Percentiles rank a stretch among this genome's conserved stretches.
phyloP scores from a whole-genome alignment of 92 coral and sea anemone species.

The Epizoanthus fatuus region DNA sequence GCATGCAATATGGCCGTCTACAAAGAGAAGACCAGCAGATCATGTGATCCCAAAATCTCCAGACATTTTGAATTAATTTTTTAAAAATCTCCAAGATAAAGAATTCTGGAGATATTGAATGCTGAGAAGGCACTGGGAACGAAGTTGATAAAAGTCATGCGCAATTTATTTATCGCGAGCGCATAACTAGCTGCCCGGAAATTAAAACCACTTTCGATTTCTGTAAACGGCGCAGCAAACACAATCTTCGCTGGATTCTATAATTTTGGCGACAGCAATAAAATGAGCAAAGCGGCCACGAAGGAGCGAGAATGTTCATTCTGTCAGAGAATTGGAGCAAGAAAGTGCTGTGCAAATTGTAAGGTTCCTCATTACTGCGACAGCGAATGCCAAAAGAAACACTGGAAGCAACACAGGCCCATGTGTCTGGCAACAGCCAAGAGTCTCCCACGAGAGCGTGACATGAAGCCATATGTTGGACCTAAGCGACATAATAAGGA shows the following conservation, averaged over 20 bases:
- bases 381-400: constrained; percentile 3
- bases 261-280: neutral
- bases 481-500: neutral
- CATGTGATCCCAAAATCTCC: no score
- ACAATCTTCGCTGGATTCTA: neutral
- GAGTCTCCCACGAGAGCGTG: neutral
- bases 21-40: no score
- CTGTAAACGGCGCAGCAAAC: neutral
- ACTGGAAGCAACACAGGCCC: neutral
- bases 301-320: neutral
- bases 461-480: neutral
- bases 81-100: no score
- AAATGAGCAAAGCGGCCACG: neutral
- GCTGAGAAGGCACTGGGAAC: no score
- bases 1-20: no score
- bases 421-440: constrained; percentile 4
- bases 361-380: constrained; percentile 1
- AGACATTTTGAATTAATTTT: no score
- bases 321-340: neutral
- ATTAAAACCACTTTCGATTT: no score
- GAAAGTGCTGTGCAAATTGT: neutral
- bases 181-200: no score
- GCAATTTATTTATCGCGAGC: no score
- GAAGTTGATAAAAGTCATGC: no score
- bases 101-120: no score